These are phyloP conservation scores for Amblyjoppa proteus DNA, from an alignment of 2,888 invertebrate species.

Conservation along the genomic window DNA sequence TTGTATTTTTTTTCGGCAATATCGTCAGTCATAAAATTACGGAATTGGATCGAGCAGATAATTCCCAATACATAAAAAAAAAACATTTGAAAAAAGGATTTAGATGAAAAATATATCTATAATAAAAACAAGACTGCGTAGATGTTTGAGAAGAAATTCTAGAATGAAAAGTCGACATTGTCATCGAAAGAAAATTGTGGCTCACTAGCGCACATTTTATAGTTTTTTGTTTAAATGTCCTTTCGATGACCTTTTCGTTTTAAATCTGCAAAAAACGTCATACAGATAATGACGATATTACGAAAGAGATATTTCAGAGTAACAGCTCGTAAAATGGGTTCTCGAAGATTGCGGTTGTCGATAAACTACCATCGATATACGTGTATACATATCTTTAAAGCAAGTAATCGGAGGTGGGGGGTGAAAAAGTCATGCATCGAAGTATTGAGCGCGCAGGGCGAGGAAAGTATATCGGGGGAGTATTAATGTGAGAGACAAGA, in stretches of 20 bases:
- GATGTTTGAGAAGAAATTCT: conserved; percentile 5
- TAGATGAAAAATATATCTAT: neutral
- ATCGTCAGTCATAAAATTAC: conserved; percentile 20
- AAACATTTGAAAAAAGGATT: neutral
- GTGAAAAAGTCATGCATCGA: conserved; percentile 65
- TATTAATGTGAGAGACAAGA: conserved; percentile 69
- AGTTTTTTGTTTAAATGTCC: conserved; percentile 7
- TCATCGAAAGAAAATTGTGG: conserved; percentile 29
- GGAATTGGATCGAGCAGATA: neutral
- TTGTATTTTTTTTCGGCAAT: conserved; percentile 29
- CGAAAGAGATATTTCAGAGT: neutral
- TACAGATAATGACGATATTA: neutral
- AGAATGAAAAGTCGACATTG: conserved; percentile 1
- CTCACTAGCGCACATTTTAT: neutral
- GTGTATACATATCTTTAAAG: conserved; percentile 64
- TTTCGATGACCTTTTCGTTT: conserved; percentile 2
- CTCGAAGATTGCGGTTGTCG: conserved; percentile 23
- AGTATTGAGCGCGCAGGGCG: conserved; percentile 69
- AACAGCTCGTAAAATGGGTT: conserved; percentile 10
- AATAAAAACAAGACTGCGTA: conserved; percentile 12
- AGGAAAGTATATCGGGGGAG: conserved; percentile 61
- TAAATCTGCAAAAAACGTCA: neutral
- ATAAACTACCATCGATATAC: conserved; percentile 42
- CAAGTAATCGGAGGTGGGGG: conserved; percentile 70
- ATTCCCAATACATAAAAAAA: conserved; percentile 1